These are phyloP conservation scores for Camarhynchus parvulus DNA, from an alignment of 2,113 vertebrate genomes.

Conservation along the genomic window DNA sequence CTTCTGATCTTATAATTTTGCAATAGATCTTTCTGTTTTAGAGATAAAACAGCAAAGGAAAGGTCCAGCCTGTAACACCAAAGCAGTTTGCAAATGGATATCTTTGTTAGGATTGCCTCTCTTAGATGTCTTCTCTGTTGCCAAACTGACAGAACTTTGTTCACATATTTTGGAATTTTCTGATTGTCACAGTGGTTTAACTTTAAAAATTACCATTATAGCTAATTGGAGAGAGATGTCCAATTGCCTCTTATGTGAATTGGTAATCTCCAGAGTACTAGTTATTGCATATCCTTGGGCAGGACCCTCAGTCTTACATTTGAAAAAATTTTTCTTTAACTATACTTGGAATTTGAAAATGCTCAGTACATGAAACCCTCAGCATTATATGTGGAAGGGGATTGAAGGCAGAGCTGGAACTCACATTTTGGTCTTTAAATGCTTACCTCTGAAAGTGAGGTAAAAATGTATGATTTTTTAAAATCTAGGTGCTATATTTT, in stretches of 20 bases:
- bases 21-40: background rate
- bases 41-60: background rate
- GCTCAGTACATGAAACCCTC: background rate
- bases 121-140: background rate
- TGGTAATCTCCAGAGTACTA: background rate
- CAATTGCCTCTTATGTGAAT: background rate
- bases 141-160: background rate
- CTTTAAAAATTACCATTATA: background rate
- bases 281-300: background rate
- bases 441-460: background rate
- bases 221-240: background rate
- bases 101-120: background rate
- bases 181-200: background rate
- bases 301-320: background rate
- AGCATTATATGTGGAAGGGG: background rate
- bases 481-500: background rate
- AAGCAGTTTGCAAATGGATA: background rate
- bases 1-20: background rate
- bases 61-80: background rate
- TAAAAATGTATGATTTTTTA: rapidly evolving
- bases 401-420: background rate
- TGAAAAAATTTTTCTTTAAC: background rate
- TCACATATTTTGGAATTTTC: background rate
- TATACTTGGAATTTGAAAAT: background rate
- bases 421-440: background rate